Evolutionary conservation across 2,113 vertebrate genomes (phyloP).

Genomic region (Actenoides lindsayi): DNA sequence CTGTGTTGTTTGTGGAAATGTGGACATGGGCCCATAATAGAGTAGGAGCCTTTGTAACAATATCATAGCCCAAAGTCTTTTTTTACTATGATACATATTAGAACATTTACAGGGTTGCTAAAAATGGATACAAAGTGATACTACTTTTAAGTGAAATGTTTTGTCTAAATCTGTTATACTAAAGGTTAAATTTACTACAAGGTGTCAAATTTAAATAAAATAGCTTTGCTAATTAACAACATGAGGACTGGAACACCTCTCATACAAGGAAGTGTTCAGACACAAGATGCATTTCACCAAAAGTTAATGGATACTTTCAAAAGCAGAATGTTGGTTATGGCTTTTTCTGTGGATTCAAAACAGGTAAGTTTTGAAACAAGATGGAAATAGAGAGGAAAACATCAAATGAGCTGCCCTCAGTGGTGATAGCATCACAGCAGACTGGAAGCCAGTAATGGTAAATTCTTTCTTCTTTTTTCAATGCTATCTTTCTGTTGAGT

Average conservation of each 20-base stretch:
- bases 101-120: neutral
- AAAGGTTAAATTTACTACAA: too few relatives aligned
- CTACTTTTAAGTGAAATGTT: neutral
- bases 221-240: neutral
- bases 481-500: neutral
- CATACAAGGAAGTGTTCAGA: neutral
- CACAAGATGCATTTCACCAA: neutral
- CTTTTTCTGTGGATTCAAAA: neutral
- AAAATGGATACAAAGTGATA: neutral
- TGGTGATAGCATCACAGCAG: fast-evolving
- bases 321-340: neutral
- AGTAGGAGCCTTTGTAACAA: neutral
- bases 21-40: neutral
- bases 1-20: neutral
- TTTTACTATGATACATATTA: neutral
- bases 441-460: neutral
- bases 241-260: too few relatives aligned
- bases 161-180: neutral
- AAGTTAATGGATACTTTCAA: neutral
- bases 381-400: neutral
- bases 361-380: neutral
- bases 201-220: neutral
- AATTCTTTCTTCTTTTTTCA: neutral
- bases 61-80: neutral
- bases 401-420: neutral